A percentile compares a stretch with the other conserved stretches of the same genome.
phyloP scores from a whole-genome alignment of 2,797 vertebrate genomes.

The Garrulus glandarius region DNA sequence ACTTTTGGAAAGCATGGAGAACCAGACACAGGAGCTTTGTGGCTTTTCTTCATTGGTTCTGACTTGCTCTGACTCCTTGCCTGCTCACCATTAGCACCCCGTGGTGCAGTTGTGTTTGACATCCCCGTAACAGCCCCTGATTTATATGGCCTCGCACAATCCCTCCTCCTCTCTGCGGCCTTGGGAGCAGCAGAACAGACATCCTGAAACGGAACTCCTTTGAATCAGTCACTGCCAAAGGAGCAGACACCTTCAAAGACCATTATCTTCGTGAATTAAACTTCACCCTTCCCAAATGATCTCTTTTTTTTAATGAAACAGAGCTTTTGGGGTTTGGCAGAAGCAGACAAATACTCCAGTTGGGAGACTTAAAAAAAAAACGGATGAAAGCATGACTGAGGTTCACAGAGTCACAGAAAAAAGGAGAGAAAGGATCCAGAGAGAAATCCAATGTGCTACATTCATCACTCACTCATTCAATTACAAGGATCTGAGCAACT shows the following conservation, averaged over 20 bases:
- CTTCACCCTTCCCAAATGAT: not conserved
- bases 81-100: slow-evolving; percentile 21
- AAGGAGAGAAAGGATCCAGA: not conserved
- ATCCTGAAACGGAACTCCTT: not conserved
- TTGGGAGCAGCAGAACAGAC: not conserved
- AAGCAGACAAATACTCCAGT: not conserved
- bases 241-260: slow-evolving; percentile 34
- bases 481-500: not conserved
- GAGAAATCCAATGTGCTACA: not conserved
- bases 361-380: not conserved
- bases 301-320: not conserved
- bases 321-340: slow-evolving; percentile 21
- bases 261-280: slow-evolving; percentile 3
- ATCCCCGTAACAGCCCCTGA: slow-evolving; percentile 2
- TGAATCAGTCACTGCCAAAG: not conserved
- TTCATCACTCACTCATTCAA: not conserved
- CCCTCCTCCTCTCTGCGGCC: slow-evolving; percentile 1
- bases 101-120: not conserved
- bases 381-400: not conserved
- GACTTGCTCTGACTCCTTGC: slow-evolving; percentile 40
- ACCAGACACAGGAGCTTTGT: slow-evolving; percentile 20
- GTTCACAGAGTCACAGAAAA: not conserved
- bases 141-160: not conserved
- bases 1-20: slow-evolving; percentile 9
- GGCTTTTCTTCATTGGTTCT: slow-evolving; percentile 33